phyloP scores from a whole-genome alignment of 2,113 vertebrate species.

The Pelobates fuscus region DNA sequence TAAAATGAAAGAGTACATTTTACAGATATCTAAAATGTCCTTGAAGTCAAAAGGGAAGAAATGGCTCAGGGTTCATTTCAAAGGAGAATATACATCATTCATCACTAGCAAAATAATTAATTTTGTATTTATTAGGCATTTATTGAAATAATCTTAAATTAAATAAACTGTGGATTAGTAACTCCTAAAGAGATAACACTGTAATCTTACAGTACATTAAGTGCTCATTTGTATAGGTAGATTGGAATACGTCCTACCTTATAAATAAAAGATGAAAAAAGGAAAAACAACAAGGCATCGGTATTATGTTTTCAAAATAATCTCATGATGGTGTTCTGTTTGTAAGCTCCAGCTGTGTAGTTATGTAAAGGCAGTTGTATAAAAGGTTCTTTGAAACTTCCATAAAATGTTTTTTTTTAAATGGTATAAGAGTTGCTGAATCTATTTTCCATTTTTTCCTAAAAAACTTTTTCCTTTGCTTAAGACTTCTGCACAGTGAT shows the following conservation, averaged over 20 bases:
- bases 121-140: conserved; percentile 28
- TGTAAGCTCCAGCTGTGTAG: too few species aligned
- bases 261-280: background rate
- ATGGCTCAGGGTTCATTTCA: conserved; percentile 17
- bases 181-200: conserved; percentile 28
- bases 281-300: background rate
- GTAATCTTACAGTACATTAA: conserved; percentile 15
- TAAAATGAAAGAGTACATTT: conserved; percentile 2
- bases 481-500: too few species aligned
- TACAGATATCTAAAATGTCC: conserved; percentile 18
- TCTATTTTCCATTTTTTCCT: too few species aligned
- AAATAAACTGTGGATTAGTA: conserved; percentile 28
- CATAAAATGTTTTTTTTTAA: too few species aligned
- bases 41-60: conserved; percentile 35
- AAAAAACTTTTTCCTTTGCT: too few species aligned
- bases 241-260: background rate
- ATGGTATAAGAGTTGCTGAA: too few species aligned
- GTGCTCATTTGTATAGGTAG: background rate
- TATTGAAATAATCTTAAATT: conserved; percentile 36
- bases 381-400: too few species aligned
- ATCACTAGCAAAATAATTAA: conserved; percentile 20
- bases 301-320: too few species aligned
- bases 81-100: conserved; percentile 13
- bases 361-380: too few species aligned
- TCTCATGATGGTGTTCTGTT: too few species aligned